Evolutionary conservation across 2,797 vertebrate genomes (phyloP), one percentile per base, ranked within the genome.

Genomic region (Champsocephalus esox): DNA sequence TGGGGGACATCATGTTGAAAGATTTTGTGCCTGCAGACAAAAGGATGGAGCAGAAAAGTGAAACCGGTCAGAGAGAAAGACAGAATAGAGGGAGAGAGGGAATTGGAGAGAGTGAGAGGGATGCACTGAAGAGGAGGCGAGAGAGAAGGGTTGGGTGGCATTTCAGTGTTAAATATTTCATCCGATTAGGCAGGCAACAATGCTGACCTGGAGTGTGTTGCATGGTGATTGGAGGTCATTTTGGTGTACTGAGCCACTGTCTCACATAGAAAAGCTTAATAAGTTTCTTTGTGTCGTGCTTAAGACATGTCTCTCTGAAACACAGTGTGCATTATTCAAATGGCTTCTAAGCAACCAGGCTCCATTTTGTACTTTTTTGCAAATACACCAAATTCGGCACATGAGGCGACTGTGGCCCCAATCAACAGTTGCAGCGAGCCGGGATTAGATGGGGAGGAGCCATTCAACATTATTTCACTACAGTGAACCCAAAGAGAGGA

Each of bases 1-100:
- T 97, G 19, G 98, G 98, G 90, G 98, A 97, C 97, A 99, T 99
- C 98, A 99, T 99, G 94, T 99, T 99, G 96, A 99, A 99, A 77
- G 98, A 99, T 89, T 98, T 99, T 90, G 96, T 94, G 92, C 98
- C 98, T 99, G 93, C 11, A 46, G 87, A 85, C 84, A 93, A 90
- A 89, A 82, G 73, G 70, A 69, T 24, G 17, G 77, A 63, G 69
- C 67, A 77, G 88, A 84, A 85, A 86, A 88, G 88, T 90, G 85
- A 93, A 87, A 88, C 82, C 75, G 5, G 56, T 82, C 70, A 84
- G 85, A 81, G 57, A 71, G 62, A 80, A 17, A 81, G 67, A 88
- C 24, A 24, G 76, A 80, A 54, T 51, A 66, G 34, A 38, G 34
- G 8, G 34, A 68, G 74, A 76, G 68, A 75, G 79, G 80, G 66